Evolutionary conservation across 1,140 invertebrate species (phyloP).

Genomic region (Drosophila subobscura): DNA sequence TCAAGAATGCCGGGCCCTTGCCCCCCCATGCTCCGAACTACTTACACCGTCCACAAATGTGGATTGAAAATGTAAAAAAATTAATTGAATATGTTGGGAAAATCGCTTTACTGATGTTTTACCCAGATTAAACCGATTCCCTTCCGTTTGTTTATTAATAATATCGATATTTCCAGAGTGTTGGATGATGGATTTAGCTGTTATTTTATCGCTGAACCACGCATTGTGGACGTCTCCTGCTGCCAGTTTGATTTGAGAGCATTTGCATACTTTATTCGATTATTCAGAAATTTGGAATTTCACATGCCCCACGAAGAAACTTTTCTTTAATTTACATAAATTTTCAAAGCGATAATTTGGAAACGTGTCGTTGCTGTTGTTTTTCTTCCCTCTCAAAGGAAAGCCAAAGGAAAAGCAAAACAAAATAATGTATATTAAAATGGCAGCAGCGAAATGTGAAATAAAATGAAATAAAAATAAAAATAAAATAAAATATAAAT

Average conservation of each 20-base stretch:
- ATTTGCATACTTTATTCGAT: slow-evolving; percentile 50
- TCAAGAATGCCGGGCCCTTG: not conserved
- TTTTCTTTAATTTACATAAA: slow-evolving; percentile 70
- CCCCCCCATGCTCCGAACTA: no score
- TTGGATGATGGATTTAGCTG: no score
- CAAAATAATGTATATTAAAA: slow-evolving; percentile 56
- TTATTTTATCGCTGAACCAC: no score
- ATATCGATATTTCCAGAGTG: not conserved
- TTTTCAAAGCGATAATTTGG: slow-evolving; percentile 56
- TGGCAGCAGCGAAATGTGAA: slow-evolving; percentile 49
- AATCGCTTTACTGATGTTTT: no score
- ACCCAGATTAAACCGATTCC: no score
- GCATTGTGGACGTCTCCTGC: no score
- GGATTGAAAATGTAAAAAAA: no score
- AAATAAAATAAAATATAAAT: slow-evolving; percentile 60
- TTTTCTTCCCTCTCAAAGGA: slow-evolving; percentile 1
- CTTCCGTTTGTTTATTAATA: no score
- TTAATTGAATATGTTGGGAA: no score
- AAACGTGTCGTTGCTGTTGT: slow-evolving; percentile 23
- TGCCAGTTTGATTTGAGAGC: no score
- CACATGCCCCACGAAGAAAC: slow-evolving; percentile 42
- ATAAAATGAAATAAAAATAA: slow-evolving; percentile 57
- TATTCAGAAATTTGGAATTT: slow-evolving; percentile 55
- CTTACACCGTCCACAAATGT: no score
- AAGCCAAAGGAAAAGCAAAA: slow-evolving; percentile 19